Percentiles rank a stretch among this genome's conserved stretches.
phyloP scores from a whole-genome alignment of 1,140 invertebrate genomes.

The Polyergus mexicanus region DNA sequence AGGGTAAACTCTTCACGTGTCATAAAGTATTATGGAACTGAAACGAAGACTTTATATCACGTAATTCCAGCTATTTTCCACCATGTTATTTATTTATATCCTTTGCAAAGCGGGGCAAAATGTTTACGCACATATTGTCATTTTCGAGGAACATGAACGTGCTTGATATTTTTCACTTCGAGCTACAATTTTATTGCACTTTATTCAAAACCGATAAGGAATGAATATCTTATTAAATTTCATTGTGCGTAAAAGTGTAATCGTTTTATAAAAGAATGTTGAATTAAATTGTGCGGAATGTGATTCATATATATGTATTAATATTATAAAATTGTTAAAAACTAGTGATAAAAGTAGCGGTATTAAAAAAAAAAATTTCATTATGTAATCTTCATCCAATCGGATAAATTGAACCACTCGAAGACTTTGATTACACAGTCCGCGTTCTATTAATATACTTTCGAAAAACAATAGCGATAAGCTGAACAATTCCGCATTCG shows the following conservation, averaged over 20 bases:
- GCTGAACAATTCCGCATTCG: neutral
- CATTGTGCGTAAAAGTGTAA: neutral
- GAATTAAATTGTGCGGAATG: neutral
- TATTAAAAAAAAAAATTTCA: neutral
- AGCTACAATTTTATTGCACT: neutral
- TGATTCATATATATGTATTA: neutral
- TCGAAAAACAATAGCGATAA: neutral
- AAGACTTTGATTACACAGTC: neutral
- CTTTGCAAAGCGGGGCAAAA: neutral
- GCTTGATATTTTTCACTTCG: neutral
- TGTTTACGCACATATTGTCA: neutral
- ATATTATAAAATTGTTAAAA: neutral
- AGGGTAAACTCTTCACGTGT: neutral
- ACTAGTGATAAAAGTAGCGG: too few relatives aligned
- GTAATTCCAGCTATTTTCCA: constrained; percentile 34
- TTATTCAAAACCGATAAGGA: neutral
- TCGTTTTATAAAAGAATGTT: neutral
- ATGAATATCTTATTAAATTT: neutral
- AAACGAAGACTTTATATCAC: constrained; percentile 30
- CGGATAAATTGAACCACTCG: neutral
- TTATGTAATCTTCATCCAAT: neutral
- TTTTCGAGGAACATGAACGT: neutral
- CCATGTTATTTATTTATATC: constrained; percentile 5
- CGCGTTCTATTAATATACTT: neutral
- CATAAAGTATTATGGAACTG: neutral